Conservation (phyloP, 2,797 vertebrate species). For the Vespertilio murinus region DNA sequence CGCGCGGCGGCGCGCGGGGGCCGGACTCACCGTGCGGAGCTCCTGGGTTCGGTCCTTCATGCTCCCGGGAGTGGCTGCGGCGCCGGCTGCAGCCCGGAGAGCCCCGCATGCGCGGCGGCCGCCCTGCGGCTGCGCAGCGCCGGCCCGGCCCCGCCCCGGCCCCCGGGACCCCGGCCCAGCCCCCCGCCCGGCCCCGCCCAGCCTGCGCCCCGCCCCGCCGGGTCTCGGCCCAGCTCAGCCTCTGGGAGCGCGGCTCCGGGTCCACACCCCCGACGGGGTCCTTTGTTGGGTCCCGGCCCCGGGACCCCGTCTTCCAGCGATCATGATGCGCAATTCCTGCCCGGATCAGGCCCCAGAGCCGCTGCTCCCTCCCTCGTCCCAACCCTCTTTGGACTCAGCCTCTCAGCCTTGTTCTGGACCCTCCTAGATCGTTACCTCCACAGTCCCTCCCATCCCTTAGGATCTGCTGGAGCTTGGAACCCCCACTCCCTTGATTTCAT, state of each 20-base stretch:
- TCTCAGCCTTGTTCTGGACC: not conserved
- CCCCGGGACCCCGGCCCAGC: slow-evolving; percentile 65
- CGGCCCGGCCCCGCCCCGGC: slow-evolving; percentile 69
- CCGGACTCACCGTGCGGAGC: slow-evolving; percentile 83
- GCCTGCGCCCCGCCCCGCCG: not conserved
- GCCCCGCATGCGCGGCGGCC: slow-evolving; percentile 74
- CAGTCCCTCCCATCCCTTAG: not conserved
- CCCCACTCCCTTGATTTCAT: not conserved
- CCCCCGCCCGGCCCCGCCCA: slow-evolving; percentile 24
- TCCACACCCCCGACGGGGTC: accelerated
- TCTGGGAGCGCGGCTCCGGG: too few relatives aligned
- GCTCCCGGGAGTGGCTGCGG: slow-evolving; percentile 74
- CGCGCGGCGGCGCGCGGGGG: not conserved
- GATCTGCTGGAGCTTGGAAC: not conserved
- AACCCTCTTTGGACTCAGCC: not conserved
- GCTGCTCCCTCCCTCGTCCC: not conserved
- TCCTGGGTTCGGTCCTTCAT: slow-evolving; percentile 87
- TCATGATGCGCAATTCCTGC: not conserved
- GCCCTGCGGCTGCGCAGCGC: slow-evolving; percentile 72
- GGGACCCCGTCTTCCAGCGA: not conserved
- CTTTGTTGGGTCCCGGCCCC: too few relatives aligned
- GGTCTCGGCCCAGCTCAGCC: too few relatives aligned
- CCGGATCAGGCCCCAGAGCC: not conserved
- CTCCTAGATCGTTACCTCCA: not conserved
- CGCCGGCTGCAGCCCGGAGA: slow-evolving; percentile 53